A percentile compares a stretch with the other conserved stretches of the same genome.
phyloP scores from a whole-genome alignment of 2,113 vertebrate species.

The Melanerpes formicivorus region DNA sequence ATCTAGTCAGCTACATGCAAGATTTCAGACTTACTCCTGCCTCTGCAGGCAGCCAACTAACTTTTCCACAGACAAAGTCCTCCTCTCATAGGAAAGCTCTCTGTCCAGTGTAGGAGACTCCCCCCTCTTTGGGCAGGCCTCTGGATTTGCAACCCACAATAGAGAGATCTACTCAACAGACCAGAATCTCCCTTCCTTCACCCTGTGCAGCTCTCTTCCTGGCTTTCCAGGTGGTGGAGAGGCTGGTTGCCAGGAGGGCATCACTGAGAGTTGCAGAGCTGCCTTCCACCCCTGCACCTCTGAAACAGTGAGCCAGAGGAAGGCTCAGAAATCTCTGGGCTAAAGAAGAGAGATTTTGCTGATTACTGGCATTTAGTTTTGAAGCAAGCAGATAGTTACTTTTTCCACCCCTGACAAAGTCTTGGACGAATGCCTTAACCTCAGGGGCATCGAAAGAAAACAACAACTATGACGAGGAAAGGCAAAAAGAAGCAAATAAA shows the following conservation, averaged over 20 bases:
- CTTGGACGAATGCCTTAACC: neutral
- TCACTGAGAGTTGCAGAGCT: rapidly evolving
- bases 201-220: neutral
- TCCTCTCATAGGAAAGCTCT: neutral
- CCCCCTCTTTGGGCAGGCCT: neutral
- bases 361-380: neutral
- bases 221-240: neutral
- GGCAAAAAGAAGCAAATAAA: neutral
- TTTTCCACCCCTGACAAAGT: neutral
- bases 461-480: neutral
- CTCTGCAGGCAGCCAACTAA: neutral
- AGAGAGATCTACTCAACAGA: neutral
- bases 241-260: neutral
- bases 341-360: neutral
- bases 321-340: neutral
- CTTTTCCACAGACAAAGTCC: neutral
- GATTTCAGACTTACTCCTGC: slow-evolving; percentile 15
- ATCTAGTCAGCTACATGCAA: neutral
- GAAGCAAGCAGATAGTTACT: neutral
- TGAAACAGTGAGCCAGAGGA: neutral
- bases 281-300: neutral
- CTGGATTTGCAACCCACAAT: neutral
- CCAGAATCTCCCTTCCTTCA: neutral
- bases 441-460: slow-evolving; percentile 1
- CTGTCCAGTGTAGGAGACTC: neutral